phyloP scores from a whole-genome alignment of 2,797 vertebrate genomes.

The Sternarchorhynchus goeldii region DNA sequence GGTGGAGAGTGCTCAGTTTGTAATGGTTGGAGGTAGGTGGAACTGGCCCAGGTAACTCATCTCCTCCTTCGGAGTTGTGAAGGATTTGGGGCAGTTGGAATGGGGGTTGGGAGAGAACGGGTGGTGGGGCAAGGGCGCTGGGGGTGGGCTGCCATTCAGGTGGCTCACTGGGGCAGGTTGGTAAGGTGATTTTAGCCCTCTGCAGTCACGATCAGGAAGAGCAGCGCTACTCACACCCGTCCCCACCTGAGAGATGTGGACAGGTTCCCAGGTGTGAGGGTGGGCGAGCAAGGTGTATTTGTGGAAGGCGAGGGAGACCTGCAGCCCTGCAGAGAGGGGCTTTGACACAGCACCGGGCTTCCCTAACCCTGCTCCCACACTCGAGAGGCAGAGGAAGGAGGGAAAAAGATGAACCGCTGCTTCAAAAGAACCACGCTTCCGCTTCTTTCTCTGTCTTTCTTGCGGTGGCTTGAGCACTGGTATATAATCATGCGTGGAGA shows the following conservation, averaged over 20 bases:
- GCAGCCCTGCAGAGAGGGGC: conserved; percentile 66
- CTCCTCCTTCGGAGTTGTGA: conserved; percentile 62
- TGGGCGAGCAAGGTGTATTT: conserved; percentile 83
- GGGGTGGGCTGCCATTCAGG: conserved; percentile 66
- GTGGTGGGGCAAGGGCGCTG: too few species aligned
- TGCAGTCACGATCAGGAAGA: conserved; percentile 75
- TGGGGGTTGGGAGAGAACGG: conserved; percentile 45
- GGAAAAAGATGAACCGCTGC: conserved; percentile 64
- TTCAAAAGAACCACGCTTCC: conserved; percentile 77
- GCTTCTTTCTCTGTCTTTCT: conserved; percentile 59
- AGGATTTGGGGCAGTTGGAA: conserved; percentile 54
- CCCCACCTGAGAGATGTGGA: conserved; percentile 73
- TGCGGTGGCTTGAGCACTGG: conserved; percentile 64
- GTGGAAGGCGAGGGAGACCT: conserved; percentile 82
- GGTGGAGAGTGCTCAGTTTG: conserved; percentile 33
- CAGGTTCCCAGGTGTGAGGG: conserved; percentile 78
- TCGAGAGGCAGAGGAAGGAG: conserved; percentile 64
- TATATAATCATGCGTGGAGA: conserved; percentile 72
- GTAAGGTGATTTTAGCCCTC: conserved; percentile 71
- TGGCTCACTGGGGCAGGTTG: conserved; percentile 60
- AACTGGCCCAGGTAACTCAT: conserved; percentile 64
- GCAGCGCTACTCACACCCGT: conserved; percentile 71
- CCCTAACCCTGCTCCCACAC: conserved; percentile 82
- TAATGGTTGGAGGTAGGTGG: conserved; percentile 73
- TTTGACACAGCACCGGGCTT: conserved; percentile 77